Conservation (phyloP, 2,113 vertebrate species). For the Guaruba guarouba region DNA sequence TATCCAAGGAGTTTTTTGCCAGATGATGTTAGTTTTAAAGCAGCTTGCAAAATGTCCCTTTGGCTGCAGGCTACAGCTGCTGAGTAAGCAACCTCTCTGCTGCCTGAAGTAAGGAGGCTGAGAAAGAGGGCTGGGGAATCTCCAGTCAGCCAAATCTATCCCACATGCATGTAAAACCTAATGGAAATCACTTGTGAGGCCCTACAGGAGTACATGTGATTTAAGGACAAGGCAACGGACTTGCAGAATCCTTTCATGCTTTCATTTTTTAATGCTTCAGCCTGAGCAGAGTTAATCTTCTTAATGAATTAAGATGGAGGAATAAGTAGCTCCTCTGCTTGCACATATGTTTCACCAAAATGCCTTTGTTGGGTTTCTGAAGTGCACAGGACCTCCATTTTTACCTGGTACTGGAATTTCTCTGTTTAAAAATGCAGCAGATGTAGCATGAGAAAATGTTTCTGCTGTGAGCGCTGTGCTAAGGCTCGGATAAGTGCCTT, state of each 20-base stretch:
- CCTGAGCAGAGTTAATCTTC: constrained; percentile 34
- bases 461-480: background rate
- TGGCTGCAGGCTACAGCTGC: constrained; percentile 17
- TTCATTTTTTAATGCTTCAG: constrained; percentile 35
- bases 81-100: constrained; percentile 58
- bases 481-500: constrained; percentile 3
- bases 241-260: constrained; percentile 14
- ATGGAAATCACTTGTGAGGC: constrained; percentile 52
- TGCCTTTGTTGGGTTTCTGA: background rate
- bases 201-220: constrained; percentile 10
- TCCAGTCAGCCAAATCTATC: constrained; percentile 60
- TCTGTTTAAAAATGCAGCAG: background rate
- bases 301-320: constrained; percentile 48
- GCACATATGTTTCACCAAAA: background rate
- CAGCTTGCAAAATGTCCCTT: background rate
- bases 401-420: background rate
- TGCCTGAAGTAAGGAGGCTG: constrained; percentile 21
- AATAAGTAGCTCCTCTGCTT: background rate
- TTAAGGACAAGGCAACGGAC: background rate
- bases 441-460: background rate
- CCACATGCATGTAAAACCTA: constrained; percentile 48
- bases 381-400: background rate
- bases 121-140: constrained; percentile 12
- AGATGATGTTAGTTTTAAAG: background rate
- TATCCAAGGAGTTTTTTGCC: constrained; percentile 19